These are phyloP conservation scores for Orthosia cruda DNA, from an alignment of 2,888 invertebrate species.

Conservation along the genomic window DNA sequence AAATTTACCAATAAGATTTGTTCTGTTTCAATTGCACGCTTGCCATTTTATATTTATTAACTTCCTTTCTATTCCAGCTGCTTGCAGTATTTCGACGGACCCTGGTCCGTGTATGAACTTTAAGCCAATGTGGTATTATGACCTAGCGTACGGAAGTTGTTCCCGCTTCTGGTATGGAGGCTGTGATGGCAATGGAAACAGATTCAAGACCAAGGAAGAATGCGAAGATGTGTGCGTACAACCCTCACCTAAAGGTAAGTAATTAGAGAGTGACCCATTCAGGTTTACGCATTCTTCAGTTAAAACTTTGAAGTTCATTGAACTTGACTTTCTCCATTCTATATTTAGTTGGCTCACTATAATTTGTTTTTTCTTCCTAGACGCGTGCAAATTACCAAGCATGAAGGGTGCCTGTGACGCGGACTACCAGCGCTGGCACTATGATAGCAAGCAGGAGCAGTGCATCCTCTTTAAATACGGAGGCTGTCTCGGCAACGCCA, in stretches of 20 bases:
- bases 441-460: conserved; percentile 94
- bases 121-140: conserved; percentile 97
- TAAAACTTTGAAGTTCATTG: neutral
- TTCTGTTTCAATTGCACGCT: too few relatives aligned
- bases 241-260: conserved; percentile 90
- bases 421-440: conserved; percentile 96
- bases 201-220: conserved; percentile 95
- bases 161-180: conserved; percentile 98
- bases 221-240: conserved; percentile 96
- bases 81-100: conserved; percentile 94
- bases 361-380: conserved; percentile 79
- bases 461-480: conserved; percentile 97
- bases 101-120: conserved; percentile 96
- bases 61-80: conserved; percentile 78
- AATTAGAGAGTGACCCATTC: neutral
- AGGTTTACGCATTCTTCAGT: neutral
- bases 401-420: conserved; percentile 96
- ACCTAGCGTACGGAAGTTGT: conserved; percentile 97
- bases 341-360: neutral
- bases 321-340: neutral
- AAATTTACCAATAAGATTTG: neutral
- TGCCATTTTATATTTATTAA: neutral
- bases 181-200: conserved; percentile 97
- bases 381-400: conserved; percentile 95
- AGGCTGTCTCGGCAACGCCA: conserved; percentile 98